Evolutionary conservation across 2,113 vertebrate genomes (phyloP), one percentile per base, ranked within the genome.

Genomic region (Turnix velox): DNA sequence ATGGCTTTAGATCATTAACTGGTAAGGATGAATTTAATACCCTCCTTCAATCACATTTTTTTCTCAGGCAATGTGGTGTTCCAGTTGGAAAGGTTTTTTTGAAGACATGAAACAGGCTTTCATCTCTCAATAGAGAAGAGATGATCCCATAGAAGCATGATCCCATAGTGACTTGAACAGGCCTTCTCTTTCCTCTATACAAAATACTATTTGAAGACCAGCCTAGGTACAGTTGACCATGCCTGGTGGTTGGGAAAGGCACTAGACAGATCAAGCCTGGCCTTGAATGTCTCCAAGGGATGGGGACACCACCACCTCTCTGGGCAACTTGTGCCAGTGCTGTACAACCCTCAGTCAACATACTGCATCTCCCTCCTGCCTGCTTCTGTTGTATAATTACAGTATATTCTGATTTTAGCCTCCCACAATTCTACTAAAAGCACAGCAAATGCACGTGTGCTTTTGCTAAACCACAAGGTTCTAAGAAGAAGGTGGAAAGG

Each of bases 401-500:
- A 72, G 25, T 24, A 63, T 10, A 23, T 45, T 82, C 63, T 0
- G 4, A 87, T 78, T 95, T 88, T 46, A 33, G 39, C 9, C 51
- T 55, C 39, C 55, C 54, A 58, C 88, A 85, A 94, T 75, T 91
- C 90, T 71, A 87, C 45, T 23, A 67, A 88, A 78, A 46, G 46
- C 46, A 63, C 79, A 90, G 43, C 1, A 1, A 95, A 84, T 40
- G 43, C 2, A 1, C 57, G 35, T 14, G 19, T 2, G 1, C 73
- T 16, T 75, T 68, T 72, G 84, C 52, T 91, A 35, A 12, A 52
- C 58, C 71, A 72, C 28, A 78, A 93, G 43, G 79, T 68, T 78
- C 77, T 52, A 71, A 61, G 51, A 30, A 82, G 58, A 61, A 17
- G 30, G 54, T 62, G 58, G 45, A 82, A 91, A 51, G 69, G 22